Conservation (phyloP, 2,113 vertebrate species). For the Epinephelus fuscoguttatus region DNA sequence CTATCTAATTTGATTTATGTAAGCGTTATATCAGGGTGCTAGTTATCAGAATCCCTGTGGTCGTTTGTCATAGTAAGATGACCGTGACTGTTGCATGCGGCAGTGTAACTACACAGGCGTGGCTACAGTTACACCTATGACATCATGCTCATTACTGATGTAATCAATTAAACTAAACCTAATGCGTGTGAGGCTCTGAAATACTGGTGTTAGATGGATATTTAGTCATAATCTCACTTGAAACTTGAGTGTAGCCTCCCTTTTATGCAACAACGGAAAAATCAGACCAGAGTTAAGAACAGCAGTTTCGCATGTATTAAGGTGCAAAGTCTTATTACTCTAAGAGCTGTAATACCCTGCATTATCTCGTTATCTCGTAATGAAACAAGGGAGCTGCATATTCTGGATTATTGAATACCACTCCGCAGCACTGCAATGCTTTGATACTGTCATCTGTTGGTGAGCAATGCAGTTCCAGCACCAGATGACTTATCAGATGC, state of each 20-base stretch:
- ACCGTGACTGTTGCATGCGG: background rate
- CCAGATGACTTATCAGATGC: constrained; percentile 40
- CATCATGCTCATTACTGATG: constrained; percentile 5
- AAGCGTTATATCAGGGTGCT: background rate
- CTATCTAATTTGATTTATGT: background rate
- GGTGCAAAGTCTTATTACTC: background rate
- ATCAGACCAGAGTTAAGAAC: background rate
- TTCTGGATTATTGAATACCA: constrained; percentile 4
- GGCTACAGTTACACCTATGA: constrained; percentile 12
- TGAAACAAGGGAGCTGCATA: constrained; percentile 2
- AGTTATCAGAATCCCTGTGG: background rate
- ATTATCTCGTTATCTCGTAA: background rate
- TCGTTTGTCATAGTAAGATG: background rate
- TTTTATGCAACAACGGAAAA: background rate
- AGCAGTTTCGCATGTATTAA: background rate
- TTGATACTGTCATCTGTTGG: constrained; percentile 14
- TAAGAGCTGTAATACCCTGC: background rate
- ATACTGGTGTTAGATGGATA: background rate
- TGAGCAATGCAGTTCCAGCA: constrained; percentile 5
- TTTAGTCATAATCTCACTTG: background rate
- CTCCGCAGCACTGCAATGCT: constrained; percentile 6
- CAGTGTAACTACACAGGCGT: background rate
- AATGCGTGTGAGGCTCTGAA: constrained; percentile 3
- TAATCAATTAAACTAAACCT: constrained; percentile 13
- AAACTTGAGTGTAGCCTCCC: background rate